phyloP scores from a whole-genome alignment of 2,888 invertebrate genomes.

The Pyrocoelia pectoralis region DNA sequence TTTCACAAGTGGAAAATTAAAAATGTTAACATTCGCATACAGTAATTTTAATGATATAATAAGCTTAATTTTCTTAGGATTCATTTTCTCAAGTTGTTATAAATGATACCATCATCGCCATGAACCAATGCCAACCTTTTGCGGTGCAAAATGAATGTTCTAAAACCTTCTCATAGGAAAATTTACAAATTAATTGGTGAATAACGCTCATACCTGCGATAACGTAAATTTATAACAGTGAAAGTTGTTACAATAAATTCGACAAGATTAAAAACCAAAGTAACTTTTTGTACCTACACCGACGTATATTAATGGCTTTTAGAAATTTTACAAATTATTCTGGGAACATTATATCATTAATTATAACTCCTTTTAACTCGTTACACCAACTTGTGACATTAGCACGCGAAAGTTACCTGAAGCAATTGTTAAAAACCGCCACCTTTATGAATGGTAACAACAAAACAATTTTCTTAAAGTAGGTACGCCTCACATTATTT shows the following conservation, averaged over 20 bases:
- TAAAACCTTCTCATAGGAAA: too few relatives aligned
- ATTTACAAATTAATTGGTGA: not conserved
- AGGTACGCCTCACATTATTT: slow-evolving; percentile 6
- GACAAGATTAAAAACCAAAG: slow-evolving; percentile 20
- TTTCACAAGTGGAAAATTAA: too few relatives aligned
- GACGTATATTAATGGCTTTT: slow-evolving; percentile 25
- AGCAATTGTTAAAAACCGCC: slow-evolving; percentile 26
- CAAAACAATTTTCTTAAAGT: not conserved
- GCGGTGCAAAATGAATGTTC: too few relatives aligned
- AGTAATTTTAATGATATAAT: too few relatives aligned
- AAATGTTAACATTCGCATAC: too few relatives aligned
- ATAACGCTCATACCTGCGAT: not conserved
- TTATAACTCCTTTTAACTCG: slow-evolving; percentile 31
- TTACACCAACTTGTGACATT: slow-evolving; percentile 24
- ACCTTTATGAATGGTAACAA: slow-evolving; percentile 8
- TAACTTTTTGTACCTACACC: slow-evolving; percentile 18
- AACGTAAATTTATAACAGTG: slow-evolving; percentile 11
- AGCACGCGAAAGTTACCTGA: slow-evolving; percentile 28
- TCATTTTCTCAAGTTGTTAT: too few relatives aligned
- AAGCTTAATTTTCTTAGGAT: too few relatives aligned
- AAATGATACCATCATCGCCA: too few relatives aligned
- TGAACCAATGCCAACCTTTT: too few relatives aligned
- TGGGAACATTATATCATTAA: slow-evolving; percentile 26
- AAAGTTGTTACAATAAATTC: slow-evolving; percentile 17
- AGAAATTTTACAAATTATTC: slow-evolving; percentile 28